Evolutionary conservation across 2,888 invertebrate species (phyloP), one percentile per base, ranked within the genome.

Genomic region (Platerodrilus igneus): DNA sequence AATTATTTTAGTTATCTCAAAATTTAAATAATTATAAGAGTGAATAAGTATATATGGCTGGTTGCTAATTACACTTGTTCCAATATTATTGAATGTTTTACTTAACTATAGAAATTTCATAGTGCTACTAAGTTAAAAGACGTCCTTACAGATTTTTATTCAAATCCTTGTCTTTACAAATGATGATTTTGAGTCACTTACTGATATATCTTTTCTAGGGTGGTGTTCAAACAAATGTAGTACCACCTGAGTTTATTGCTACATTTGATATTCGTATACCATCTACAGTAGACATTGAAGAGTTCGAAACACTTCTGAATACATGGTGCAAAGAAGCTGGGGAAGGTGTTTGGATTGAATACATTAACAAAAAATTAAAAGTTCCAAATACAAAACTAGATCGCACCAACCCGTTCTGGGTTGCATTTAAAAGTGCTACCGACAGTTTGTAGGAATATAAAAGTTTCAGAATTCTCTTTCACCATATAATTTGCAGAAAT

Each of bases 221-320:
- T 1, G 94, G 94, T 5, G 78, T 90, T 0, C 92, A 93, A 70
- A 76, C 79, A 2, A 95, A 94, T 67, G 90, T 94, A 0, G 78
- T 95, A 7, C 39, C 39, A 5, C 14, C 22, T 4, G 39, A 39
- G 21, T 26, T 39, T 8, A n/a, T 27, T 6, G 10, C 28, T 6
- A 18, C 92, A 92, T 84, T 88, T 62, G 88, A 87, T 63, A 70
- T 83, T 34, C 77, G 92, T 28, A 64, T 89, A 17, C 78, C 82
- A 1, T 76, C 81, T 1, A 74, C 76, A 2, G 74, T 78, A 5
- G 73, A 82, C 53, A 75, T 80, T 27, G 68, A 65, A 0, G 68
- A 78, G 47, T 79, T 84, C 59, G 79, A 81, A 53, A 57, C 57
- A 14, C 63, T 59, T 5, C 36, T 68, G 6, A 61, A 65, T 23